Conservation (phyloP, 2,113 vertebrate genomes). For the Corythaixoides concolor region DNA sequence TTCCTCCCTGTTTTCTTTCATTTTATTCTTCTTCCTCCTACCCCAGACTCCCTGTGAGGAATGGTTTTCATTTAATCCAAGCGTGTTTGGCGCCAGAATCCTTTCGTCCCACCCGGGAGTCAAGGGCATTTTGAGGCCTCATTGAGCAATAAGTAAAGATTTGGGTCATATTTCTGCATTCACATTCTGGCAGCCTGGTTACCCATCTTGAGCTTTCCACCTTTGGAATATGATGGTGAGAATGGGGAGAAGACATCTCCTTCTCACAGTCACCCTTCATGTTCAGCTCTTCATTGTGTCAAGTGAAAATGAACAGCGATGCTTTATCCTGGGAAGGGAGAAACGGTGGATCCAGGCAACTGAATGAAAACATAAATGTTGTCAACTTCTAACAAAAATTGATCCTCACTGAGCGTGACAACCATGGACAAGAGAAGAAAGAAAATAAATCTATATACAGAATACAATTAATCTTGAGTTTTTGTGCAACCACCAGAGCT, state of each 20-base stretch:
- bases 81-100: not conserved
- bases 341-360: not conserved
- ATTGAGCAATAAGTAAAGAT: not conserved
- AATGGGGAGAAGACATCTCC: not conserved
- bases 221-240: not conserved
- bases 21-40: not conserved
- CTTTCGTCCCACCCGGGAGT: not conserved
- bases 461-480: not conserved
- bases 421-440: not conserved
- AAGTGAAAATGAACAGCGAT: not conserved
- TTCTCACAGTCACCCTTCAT: not conserved
- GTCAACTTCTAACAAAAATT: not conserved
- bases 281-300: not conserved
- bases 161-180: not conserved
- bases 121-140: not conserved
- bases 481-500: not conserved
- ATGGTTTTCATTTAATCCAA: slow-evolving; percentile 19
- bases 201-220: not conserved
- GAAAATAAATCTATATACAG: not conserved
- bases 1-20: not conserved
- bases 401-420: not conserved
- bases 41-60: not conserved
- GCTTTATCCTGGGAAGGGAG: not conserved
- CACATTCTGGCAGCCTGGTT: not conserved
- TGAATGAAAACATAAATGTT: not conserved